These are phyloP conservation scores for Oryzias sinensis DNA, from an alignment of 2,797 vertebrate genomes.

Conservation along the genomic window DNA sequence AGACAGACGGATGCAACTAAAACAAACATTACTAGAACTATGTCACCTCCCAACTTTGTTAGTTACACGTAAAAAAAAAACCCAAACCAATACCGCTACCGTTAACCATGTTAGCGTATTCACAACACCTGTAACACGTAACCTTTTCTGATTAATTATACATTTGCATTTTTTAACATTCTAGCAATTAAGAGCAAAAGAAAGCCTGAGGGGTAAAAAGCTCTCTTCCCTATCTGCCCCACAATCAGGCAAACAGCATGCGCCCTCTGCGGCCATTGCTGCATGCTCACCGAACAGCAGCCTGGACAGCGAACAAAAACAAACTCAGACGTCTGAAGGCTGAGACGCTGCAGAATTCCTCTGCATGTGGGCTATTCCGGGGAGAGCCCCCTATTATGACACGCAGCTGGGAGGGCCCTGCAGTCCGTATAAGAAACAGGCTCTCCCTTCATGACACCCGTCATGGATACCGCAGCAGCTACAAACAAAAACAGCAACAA, in stretches of 20 bases:
- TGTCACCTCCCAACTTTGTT: no score
- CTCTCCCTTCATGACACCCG: constrained; percentile 66
- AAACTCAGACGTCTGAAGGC: constrained; percentile 64
- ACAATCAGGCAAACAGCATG: constrained; percentile 39
- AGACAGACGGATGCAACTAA: no score
- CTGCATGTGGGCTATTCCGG: constrained; percentile 62
- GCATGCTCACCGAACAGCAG: constrained; percentile 38
- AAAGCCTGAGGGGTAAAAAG: constrained; percentile 14
- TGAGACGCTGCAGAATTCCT: constrained; percentile 65
- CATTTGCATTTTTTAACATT: no score
- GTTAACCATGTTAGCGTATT: no score
- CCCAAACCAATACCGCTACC: no score
- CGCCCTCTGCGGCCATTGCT: constrained; percentile 33
- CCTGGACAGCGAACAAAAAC: constrained; percentile 43
- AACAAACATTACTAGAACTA: no score
- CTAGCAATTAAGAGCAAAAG: constrained; percentile 22
- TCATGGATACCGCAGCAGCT: constrained; percentile 71
- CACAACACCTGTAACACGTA: no score
- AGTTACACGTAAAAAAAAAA: no score
- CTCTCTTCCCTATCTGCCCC: neutral
- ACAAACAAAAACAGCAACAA: constrained; percentile 72
- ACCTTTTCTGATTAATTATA: no score
- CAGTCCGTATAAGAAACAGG: constrained; percentile 55
- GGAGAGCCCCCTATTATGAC: constrained; percentile 55
- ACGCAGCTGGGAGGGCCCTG: constrained; percentile 49